Percentiles rank a stretch among this genome's conserved stretches.
These are phyloP conservation scores for Sapajus apella DNA, from an alignment of 2,113 vertebrate species.

Conservation along the genomic window DNA sequence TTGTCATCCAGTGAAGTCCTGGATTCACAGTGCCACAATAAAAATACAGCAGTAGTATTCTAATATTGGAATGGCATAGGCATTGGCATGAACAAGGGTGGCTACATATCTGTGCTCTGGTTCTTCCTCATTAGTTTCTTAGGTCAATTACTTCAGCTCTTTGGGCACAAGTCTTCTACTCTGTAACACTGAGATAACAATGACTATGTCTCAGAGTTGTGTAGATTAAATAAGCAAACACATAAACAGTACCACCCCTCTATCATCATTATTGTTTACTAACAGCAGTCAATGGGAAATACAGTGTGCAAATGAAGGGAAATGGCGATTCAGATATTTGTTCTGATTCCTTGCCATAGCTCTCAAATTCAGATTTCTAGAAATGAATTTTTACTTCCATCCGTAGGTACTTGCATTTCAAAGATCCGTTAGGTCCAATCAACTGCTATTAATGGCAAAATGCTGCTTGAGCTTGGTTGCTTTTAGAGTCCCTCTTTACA, in stretches of 20 bases:
- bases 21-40: background rate
- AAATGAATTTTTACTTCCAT: background rate
- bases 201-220: background rate
- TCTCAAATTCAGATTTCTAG: slow-evolving; percentile 4
- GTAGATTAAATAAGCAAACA: background rate
- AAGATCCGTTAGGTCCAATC: slow-evolving; percentile 1
- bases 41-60: background rate
- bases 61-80: background rate
- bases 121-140: background rate
- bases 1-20: background rate
- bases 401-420: background rate
- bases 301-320: background rate
- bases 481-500: background rate
- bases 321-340: background rate
- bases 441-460: background rate
- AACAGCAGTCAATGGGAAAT: background rate
- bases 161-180: background rate
- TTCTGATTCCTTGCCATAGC: background rate
- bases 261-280: background rate
- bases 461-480: background rate
- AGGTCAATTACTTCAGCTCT: background rate
- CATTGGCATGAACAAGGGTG: background rate
- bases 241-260: background rate
- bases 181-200: background rate
- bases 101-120: background rate